Percentiles rank a stretch among this genome's conserved stretches.
These are phyloP conservation scores for Tichodroma muraria DNA, from an alignment of 2,113 vertebrate species.

Conservation along the genomic window DNA sequence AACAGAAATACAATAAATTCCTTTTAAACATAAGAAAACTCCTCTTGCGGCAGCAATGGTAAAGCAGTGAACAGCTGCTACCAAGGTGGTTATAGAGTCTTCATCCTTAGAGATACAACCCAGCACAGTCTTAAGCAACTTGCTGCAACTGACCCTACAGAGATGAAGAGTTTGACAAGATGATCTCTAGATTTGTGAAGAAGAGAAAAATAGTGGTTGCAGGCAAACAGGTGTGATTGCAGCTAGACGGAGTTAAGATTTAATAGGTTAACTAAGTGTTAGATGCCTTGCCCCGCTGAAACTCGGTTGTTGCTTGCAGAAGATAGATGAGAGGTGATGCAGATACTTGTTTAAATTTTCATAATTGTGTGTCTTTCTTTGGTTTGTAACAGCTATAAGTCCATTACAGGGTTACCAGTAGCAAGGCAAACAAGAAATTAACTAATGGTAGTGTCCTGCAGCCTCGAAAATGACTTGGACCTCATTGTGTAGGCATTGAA, in stretches of 20 bases:
- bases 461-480: background rate
- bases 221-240: background rate
- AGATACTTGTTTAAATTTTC: background rate
- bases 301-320: rapidly evolving
- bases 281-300: background rate
- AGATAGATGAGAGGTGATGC: background rate
- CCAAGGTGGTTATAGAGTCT: background rate
- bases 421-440: background rate
- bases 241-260: background rate
- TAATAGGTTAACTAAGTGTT: background rate
- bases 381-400: background rate
- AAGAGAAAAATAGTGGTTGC: background rate
- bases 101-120: background rate
- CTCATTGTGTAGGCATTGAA: background rate
- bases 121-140: background rate
- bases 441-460: background rate
- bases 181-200: background rate
- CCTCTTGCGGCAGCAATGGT: background rate
- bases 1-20: background rate
- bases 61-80: background rate
- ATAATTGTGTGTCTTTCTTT: background rate
- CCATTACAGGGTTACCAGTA: background rate
- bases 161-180: background rate
- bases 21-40: background rate
- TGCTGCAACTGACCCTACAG: background rate